Base-by-base conservation (phyloP, 2,797 vertebrate genomes). In the Silurus aristotelis region DNA sequence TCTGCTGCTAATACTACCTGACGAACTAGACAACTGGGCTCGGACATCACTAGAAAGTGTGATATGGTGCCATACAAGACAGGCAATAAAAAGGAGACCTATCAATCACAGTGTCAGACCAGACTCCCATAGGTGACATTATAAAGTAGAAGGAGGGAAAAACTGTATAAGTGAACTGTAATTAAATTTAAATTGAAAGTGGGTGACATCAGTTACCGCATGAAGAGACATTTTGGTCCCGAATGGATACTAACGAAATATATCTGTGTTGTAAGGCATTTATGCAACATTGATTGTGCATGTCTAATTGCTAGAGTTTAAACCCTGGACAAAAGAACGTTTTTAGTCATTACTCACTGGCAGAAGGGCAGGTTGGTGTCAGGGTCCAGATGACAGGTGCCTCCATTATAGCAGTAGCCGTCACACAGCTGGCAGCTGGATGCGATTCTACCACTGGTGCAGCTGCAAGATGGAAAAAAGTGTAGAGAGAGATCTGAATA, bases 361-460 rank as follows among this genome's bases (percentile, higher is more conserved):
- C 98, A 99, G 93, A 97, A 95, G 92, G 97, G 98, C 87, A 97
- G 91, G 89, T 95, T 99, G 92, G 97, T 98, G 93, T 99, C 97
- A 2, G 97, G 96, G 93, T 99, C 97, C 94, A 99, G 95, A 88
- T 97, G 97, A 93, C 98, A 99, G 19, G 96, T 98, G 91, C 98
- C 98, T 88, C 97, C 97, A 84, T 99, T 99, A 93, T 99, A 99
- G 92, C 98, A 99, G 95, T 97, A 99, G 87, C 98, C 98, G 86
- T 99, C 98, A 95, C 98, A 99, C 88, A 99, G 93, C 91, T 99
- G 97, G 93, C 98, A 99, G 92, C 97, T 98, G 31, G 97, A 95
- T 86, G 97, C 97, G 88, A 99, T 96, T 94, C 98, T 97, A 90
- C 98, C 98, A 91, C 98, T 99, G 90, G 96, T 98, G 93, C 98